These are phyloP conservation scores for Cottoperca gobio DNA, from an alignment of 2,797 vertebrate genomes.

Conservation along the genomic window DNA sequence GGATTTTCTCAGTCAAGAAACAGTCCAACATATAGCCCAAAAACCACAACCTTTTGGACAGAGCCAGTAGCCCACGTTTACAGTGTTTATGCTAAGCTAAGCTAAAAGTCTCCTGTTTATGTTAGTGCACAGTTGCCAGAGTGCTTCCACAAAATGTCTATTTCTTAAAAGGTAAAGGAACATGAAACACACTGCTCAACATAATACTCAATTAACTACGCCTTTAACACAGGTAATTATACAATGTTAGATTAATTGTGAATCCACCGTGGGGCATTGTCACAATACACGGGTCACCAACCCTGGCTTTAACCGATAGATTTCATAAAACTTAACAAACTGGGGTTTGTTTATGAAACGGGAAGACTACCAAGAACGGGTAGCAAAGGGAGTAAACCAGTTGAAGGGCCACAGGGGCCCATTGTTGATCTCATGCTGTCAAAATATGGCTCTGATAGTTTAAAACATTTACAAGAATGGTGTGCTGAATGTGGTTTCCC, in stretches of 20 bases:
- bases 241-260: conserved; percentile 4
- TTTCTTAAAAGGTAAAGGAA: neutral
- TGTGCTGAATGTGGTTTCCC: too few relatives aligned
- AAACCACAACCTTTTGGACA: neutral
- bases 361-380: too few relatives aligned
- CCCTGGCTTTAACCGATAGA: too few relatives aligned
- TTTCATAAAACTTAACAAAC: too few relatives aligned
- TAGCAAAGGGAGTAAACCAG: too few relatives aligned
- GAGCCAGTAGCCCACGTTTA: too few relatives aligned
- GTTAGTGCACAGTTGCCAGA: neutral
- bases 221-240: conserved; percentile 21
- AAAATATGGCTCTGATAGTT: too few relatives aligned
- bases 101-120: neutral
- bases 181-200: neutral
- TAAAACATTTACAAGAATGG: too few relatives aligned
- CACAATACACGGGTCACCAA: conserved; percentile 17
- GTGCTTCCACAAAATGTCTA: neutral
- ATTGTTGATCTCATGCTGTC: too few relatives aligned
- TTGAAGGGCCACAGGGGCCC: too few relatives aligned
- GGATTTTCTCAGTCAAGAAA: neutral
- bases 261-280: conserved; percentile 2
- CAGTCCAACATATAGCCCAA: too few relatives aligned
- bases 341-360: too few relatives aligned
- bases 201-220: neutral
- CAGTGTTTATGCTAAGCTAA: neutral